Percentiles rank a stretch among this genome's conserved stretches.
Evolutionary conservation across 2,113 vertebrate species (phyloP).

Genomic region (Corythaeola cristata): DNA sequence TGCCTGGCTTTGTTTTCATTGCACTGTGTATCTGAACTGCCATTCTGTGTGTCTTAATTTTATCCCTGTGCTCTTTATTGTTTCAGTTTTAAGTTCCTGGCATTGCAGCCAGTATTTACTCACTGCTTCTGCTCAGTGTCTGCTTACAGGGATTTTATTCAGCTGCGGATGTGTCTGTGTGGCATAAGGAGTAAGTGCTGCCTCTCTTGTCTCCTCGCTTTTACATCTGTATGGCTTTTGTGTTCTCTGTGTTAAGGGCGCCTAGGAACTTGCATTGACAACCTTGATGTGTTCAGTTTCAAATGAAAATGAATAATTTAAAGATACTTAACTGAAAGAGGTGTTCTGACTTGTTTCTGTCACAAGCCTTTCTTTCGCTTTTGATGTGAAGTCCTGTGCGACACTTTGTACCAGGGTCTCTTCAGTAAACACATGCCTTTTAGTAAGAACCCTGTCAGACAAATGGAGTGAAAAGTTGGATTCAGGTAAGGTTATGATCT

Average conservation of each 20-base stretch:
- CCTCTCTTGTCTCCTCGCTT: background rate
- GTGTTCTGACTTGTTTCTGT: background rate
- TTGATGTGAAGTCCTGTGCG: no score
- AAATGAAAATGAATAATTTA: background rate
- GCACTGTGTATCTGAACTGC: background rate
- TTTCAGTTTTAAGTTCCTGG: background rate
- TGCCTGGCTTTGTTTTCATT: rapidly evolving
- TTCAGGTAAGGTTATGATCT: background rate
- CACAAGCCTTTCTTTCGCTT: background rate
- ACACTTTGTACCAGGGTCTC: background rate
- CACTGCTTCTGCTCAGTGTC: background rate
- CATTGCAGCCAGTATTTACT: background rate
- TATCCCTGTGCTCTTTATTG: background rate
- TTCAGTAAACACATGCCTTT: background rate
- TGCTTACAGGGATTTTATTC: background rate
- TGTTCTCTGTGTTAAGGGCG: background rate
- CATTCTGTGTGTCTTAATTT: background rate
- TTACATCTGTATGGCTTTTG: background rate
- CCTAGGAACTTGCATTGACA: background rate
- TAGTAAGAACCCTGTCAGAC: background rate
- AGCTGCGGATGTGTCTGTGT: rapidly evolving
- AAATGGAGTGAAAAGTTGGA: background rate
- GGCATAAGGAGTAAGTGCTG: background rate
- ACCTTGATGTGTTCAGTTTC: background rate
- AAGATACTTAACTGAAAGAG: background rate